phyloP scores from a whole-genome alignment of 2,113 vertebrate species.

The Vimba vimba region DNA sequence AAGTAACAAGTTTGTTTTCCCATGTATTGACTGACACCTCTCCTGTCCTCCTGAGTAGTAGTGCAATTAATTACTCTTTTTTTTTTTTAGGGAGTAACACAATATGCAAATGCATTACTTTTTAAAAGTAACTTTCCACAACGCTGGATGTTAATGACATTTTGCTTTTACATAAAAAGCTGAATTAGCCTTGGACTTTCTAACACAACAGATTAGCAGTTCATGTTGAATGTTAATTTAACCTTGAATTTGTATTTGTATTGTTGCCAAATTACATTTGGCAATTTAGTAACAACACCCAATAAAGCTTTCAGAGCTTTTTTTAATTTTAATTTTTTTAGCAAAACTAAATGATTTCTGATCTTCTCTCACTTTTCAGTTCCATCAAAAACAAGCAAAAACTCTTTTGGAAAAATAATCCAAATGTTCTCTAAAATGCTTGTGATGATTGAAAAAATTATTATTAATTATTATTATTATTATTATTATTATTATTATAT shows the following conservation, averaged over 20 bases:
- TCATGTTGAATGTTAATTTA: not conserved
- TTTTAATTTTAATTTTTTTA: not conserved
- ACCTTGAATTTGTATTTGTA: not conserved
- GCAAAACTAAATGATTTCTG: not conserved
- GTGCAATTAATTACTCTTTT: too few relatives aligned
- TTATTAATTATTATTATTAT: too few relatives aligned
- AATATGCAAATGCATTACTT: too few relatives aligned
- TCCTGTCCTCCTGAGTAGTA: too few relatives aligned
- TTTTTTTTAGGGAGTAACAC: too few relatives aligned
- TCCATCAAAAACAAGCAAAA: not conserved
- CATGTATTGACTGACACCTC: too few relatives aligned
- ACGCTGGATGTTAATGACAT: not conserved
- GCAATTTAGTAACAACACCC: not conserved
- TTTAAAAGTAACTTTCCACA: too few relatives aligned
- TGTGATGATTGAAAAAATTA: not conserved
- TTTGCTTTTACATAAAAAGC: not conserved
- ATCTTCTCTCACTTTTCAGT: not conserved
- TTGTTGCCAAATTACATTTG: not conserved
- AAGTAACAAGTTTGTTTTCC: too few relatives aligned
- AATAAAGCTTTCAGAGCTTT: not conserved
- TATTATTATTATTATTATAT: too few relatives aligned
- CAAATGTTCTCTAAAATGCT: not conserved
- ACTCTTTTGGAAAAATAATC: not conserved
- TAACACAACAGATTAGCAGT: not conserved
- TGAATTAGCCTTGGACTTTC: not conserved